Percentiles rank a stretch among this genome's conserved stretches.
phyloP scores from a whole-genome alignment of 2,888 invertebrate species.

The Spisula subtruncata region DNA sequence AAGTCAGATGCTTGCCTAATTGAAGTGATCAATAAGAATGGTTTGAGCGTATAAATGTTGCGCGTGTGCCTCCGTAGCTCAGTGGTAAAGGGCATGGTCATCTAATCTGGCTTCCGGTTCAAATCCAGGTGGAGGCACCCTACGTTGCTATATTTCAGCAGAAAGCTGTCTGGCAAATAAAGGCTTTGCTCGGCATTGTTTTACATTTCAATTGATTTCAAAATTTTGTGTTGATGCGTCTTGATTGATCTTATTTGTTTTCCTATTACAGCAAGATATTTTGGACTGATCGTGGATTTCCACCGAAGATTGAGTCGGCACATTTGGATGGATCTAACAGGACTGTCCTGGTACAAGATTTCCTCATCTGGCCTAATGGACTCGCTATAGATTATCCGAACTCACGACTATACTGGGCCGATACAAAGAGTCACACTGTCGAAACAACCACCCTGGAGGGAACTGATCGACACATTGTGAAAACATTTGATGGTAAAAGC shows the following conservation, averaged over 20 bases:
- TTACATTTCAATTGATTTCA: no score
- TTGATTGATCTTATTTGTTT: neutral
- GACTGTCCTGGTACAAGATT: slow-evolving; percentile 72
- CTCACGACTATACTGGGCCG: slow-evolving; percentile 94
- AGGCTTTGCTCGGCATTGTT: no score
- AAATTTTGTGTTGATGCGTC: neutral
- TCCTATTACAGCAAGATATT: slow-evolving; percentile 90
- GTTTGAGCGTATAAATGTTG: no score
- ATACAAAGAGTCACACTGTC: slow-evolving; percentile 90
- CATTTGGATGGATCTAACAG: slow-evolving; percentile 81
- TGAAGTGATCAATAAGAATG: no score
- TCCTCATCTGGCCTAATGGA: slow-evolving; percentile 91
- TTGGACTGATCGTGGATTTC: slow-evolving; percentile 91
- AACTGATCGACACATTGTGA: slow-evolving; percentile 74
- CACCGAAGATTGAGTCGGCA: slow-evolving; percentile 79
- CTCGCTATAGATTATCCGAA: slow-evolving; percentile 93
- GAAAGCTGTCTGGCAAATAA: no score
- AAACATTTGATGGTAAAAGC: slow-evolving; percentile 71
- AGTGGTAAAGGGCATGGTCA: no score
- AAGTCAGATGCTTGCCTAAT: no score
- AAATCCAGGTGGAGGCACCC: no score
- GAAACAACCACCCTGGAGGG: slow-evolving; percentile 79
- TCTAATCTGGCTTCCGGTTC: no score
- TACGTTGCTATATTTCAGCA: no score
- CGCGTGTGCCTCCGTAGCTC: no score